Conservation (phyloP, 2,888 invertebrate species). For the Agrochola lychnidis region DNA sequence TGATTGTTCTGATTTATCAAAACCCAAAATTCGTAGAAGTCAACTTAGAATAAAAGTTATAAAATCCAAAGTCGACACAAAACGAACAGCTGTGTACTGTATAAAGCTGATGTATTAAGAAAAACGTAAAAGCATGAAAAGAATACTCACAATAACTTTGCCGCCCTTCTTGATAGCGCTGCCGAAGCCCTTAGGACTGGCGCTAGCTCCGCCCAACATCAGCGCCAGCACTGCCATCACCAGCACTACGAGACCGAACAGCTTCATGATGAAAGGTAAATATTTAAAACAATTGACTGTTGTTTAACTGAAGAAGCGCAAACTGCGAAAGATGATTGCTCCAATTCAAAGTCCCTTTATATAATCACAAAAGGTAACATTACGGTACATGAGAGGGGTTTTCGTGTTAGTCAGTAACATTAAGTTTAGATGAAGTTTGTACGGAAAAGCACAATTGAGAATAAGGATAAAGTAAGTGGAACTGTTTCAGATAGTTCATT, state of each 20-base stretch:
- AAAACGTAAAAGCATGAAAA: no score
- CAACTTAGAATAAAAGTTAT: background rate
- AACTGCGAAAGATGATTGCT: slow-evolving; percentile 37
- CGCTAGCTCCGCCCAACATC: slow-evolving; percentile 45
- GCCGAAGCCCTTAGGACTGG: slow-evolving; percentile 47
- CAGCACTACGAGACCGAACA: slow-evolving; percentile 44
- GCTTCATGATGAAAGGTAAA: slow-evolving; percentile 39
- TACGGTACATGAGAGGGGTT: slow-evolving; percentile 17
- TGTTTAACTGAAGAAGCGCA: slow-evolving; percentile 20
- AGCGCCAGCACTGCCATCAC: slow-evolving; percentile 48
- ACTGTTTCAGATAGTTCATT: slow-evolving; percentile 7
- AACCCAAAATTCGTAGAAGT: background rate
- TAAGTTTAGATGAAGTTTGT: slow-evolving; percentile 9
- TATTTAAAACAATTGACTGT: background rate
- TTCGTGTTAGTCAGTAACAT: slow-evolving; percentile 28
- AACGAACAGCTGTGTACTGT: background rate
- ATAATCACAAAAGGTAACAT: slow-evolving; percentile 11
- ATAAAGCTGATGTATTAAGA: no score
- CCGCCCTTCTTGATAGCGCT: slow-evolving; percentile 46
- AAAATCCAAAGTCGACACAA: background rate
- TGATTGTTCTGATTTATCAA: background rate
- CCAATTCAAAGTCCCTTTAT: slow-evolving; percentile 24
- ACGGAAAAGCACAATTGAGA: background rate
- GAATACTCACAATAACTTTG: slow-evolving; percentile 50
- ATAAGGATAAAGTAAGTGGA: slow-evolving; percentile 32